Percentiles rank a stretch among this genome's conserved stretches.
These are phyloP conservation scores for Erpornis zantholeuca DNA, from an alignment of 2,113 vertebrate species.

Conservation along the genomic window DNA sequence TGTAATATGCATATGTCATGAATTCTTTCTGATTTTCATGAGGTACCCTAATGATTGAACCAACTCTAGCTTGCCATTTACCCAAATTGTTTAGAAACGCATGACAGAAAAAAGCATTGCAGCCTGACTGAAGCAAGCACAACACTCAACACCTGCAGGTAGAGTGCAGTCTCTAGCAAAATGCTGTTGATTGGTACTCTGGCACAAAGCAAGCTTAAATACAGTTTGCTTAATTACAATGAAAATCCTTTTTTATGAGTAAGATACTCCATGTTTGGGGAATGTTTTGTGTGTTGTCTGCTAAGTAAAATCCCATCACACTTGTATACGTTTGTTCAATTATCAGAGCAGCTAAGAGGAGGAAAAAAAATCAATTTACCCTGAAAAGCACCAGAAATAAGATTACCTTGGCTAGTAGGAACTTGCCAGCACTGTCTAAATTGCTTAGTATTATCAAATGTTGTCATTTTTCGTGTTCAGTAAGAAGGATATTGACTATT, in stretches of 20 bases:
- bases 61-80: slow-evolving; percentile 15
- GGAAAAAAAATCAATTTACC: slow-evolving; percentile 72
- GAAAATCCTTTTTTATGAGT: slow-evolving; percentile 74
- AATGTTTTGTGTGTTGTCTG: slow-evolving; percentile 66
- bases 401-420: slow-evolving; percentile 69
- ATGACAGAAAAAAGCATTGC: not conserved
- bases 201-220: slow-evolving; percentile 63
- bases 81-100: slow-evolving; percentile 30
- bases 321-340: slow-evolving; percentile 76
- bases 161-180: slow-evolving; percentile 70
- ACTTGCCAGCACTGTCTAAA: slow-evolving; percentile 64
- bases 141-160: slow-evolving; percentile 67
- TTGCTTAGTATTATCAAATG: slow-evolving; percentile 68
- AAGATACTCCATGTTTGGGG: slow-evolving; percentile 57
- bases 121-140: slow-evolving; percentile 66
- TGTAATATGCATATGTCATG: not conserved
- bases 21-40: slow-evolving; percentile 36
- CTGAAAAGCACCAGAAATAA: slow-evolving; percentile 75
- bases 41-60: not conserved
- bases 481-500: slow-evolving; percentile 39
- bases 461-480: slow-evolving; percentile 51
- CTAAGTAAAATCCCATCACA: slow-evolving; percentile 73
- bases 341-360: slow-evolving; percentile 66
- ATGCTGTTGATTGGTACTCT: slow-evolving; percentile 67
- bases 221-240: slow-evolving; percentile 75